Evolutionary conservation across 2,888 invertebrate genomes (phyloP).

Genomic region (Habroteleia sp.): DNA sequence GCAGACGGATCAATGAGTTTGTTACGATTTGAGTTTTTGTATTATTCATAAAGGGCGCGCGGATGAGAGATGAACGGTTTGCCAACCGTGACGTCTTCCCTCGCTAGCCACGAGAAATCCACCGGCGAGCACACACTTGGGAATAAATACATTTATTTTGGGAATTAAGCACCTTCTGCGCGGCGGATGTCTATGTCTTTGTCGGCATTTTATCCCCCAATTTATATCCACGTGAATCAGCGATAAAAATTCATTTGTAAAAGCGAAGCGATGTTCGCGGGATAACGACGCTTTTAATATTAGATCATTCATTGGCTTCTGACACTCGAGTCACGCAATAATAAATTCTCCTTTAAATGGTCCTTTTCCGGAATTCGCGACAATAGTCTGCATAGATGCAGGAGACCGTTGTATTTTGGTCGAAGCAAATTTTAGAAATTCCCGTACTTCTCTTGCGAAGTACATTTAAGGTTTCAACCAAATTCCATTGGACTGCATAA

Average conservation of each 20-base stretch:
- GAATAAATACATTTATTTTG: conserved; percentile 26
- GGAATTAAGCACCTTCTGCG: conserved; percentile 7
- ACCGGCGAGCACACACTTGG: neutral
- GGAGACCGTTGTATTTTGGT: too few species aligned
- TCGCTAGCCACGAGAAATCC: too few species aligned
- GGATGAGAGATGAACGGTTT: conserved; percentile 26
- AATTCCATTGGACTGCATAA: too few species aligned
- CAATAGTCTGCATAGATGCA: too few species aligned
- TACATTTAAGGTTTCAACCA: too few species aligned
- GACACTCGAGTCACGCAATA: too few species aligned
- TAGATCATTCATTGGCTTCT: too few species aligned
- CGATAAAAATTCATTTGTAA: conserved; percentile 15
- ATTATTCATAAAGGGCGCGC: conserved; percentile 10
- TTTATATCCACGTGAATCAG: conserved; percentile 6
- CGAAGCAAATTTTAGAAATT: too few species aligned
- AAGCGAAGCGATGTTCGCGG: neutral
- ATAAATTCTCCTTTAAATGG: too few species aligned
- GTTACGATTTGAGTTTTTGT: conserved; percentile 27
- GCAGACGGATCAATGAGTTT: conserved; percentile 11
- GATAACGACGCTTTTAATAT: too few species aligned
- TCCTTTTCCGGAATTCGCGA: too few species aligned
- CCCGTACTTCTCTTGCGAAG: too few species aligned
- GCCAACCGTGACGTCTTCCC: conserved; percentile 12
- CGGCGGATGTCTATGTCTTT: conserved; percentile 7
- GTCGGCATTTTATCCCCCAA: conserved; percentile 7